A percentile compares a stretch with the other conserved stretches of the same genome.
phyloP scores from a whole-genome alignment of 2,888 invertebrate genomes.

The Argynnis bischoffii region DNA sequence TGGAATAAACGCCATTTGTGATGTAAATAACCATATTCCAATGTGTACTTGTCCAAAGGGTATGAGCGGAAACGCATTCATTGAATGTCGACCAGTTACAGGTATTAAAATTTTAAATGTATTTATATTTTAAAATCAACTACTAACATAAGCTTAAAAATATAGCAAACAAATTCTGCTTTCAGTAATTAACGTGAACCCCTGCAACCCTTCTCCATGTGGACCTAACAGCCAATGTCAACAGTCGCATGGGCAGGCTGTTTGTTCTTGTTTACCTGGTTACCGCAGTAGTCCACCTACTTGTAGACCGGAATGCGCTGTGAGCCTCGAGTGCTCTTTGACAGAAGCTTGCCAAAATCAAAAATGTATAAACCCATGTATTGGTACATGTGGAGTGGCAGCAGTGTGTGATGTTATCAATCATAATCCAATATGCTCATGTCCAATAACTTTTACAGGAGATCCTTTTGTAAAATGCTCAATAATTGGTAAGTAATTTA shows the following conservation, averaged over 20 bases:
- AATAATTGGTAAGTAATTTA: constrained; percentile 63
- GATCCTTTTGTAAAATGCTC: constrained; percentile 89
- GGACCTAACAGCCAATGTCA: constrained; percentile 90
- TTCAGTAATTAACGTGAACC: constrained; percentile 73
- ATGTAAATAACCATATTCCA: constrained; percentile 87
- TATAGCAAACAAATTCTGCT: constrained; percentile 36
- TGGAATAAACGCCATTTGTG: constrained; percentile 86
- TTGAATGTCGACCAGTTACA: constrained; percentile 79
- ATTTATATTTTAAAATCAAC: neutral
- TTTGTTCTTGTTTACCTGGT: constrained; percentile 88
- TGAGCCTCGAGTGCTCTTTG: constrained; percentile 87
- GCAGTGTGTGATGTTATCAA: constrained; percentile 89
- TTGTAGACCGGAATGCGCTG: constrained; percentile 89
- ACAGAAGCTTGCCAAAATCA: constrained; percentile 88
- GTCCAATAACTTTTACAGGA: constrained; percentile 87
- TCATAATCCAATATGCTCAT: constrained; percentile 90
- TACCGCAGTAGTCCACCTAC: constrained; percentile 89
- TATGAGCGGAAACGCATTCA: constrained; percentile 86
- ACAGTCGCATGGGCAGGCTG: constrained; percentile 85
- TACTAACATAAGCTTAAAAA: neutral
- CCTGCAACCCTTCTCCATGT: constrained; percentile 90
- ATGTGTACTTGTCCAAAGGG: constrained; percentile 87
- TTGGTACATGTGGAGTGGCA: constrained; percentile 88
- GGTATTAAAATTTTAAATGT: constrained; percentile 61
- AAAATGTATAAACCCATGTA: constrained; percentile 89